Percentiles rank a stretch among this genome's conserved stretches.
These are phyloP conservation scores for Chrosomus eos DNA, from an alignment of 2,797 vertebrate genomes.

Conservation along the genomic window DNA sequence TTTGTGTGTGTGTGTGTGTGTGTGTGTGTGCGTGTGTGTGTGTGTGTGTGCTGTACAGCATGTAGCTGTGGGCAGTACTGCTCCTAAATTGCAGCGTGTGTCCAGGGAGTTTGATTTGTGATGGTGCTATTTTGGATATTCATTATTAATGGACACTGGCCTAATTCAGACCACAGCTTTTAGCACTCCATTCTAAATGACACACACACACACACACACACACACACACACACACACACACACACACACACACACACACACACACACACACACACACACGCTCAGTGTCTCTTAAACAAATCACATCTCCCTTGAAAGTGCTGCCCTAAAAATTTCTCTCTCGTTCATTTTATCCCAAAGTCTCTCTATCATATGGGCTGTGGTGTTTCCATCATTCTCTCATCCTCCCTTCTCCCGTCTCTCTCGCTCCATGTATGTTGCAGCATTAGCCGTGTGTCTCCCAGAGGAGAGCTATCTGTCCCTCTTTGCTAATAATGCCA, in stretches of 20 bases:
- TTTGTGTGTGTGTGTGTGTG: slow-evolving; percentile 34
- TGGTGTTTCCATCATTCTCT: not conserved
- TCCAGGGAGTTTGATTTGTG: slow-evolving; percentile 62
- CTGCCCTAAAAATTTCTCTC: slow-evolving; percentile 31
- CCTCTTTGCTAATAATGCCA: slow-evolving; percentile 71
- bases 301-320: slow-evolving; percentile 41
- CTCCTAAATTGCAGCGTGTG: slow-evolving; percentile 54
- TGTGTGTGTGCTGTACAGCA: slow-evolving; percentile 46
- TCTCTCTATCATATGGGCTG: not conserved
- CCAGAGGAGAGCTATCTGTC: slow-evolving; percentile 64
- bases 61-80: slow-evolving; percentile 52
- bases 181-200: slow-evolving; percentile 59
- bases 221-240: not conserved
- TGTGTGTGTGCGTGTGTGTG: slow-evolving; percentile 33
- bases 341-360: not conserved
- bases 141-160: slow-evolving; percentile 61
- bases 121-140: slow-evolving; percentile 61
- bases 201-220: slow-evolving; percentile 32
- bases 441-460: slow-evolving; percentile 50
- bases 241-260: not conserved
- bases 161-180: slow-evolving; percentile 54
- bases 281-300: slow-evolving; percentile 30
- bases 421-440: slow-evolving; percentile 40
- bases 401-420: not conserved
- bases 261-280: not conserved